These are phyloP conservation scores for Heloderma charlesbogerti DNA, from an alignment of 2,113 vertebrate genomes.

Conservation along the genomic window DNA sequence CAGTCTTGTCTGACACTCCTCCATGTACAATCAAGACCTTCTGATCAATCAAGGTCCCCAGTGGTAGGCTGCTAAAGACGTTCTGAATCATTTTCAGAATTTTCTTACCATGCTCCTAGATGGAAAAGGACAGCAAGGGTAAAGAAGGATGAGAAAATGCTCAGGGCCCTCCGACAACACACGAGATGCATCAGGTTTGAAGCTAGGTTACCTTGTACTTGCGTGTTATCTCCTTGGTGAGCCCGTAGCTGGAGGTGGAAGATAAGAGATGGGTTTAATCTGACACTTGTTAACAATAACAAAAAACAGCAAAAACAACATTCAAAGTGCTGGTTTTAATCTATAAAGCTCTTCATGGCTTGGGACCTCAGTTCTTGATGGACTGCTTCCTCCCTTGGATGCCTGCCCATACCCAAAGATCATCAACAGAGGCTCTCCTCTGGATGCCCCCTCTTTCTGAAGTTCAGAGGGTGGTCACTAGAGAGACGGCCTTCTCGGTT, in stretches of 20 bases:
- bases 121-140: conserved; percentile 12
- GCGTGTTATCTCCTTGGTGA: conserved; percentile 68
- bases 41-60: conserved; percentile 90
- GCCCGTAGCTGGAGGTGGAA: conserved; percentile 86
- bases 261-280: conserved; percentile 46
- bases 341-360: not conserved
- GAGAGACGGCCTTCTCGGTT: not conserved
- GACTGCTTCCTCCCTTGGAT: too few relatives aligned
- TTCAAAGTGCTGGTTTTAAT: not conserved
- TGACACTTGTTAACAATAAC: not conserved
- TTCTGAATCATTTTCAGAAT: conserved; percentile 89
- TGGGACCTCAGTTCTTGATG: too few relatives aligned
- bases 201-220: conserved; percentile 9
- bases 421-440: too few relatives aligned
- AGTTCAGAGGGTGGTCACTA: too few relatives aligned
- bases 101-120: conserved; percentile 88
- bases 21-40: conserved; percentile 92
- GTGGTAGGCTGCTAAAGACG: conserved; percentile 92
- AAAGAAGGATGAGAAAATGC: not conserved
- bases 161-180: not conserved
- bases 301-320: not conserved
- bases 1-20: conserved; percentile 89
- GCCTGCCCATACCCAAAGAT: too few relatives aligned
- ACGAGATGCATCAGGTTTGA: not conserved
- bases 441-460: too few relatives aligned